Percentiles rank a stretch among this genome's conserved stretches.
These are phyloP conservation scores for Calcarius lapponicus DNA, from an alignment of 2,797 vertebrate genomes.

Conservation along the genomic window DNA sequence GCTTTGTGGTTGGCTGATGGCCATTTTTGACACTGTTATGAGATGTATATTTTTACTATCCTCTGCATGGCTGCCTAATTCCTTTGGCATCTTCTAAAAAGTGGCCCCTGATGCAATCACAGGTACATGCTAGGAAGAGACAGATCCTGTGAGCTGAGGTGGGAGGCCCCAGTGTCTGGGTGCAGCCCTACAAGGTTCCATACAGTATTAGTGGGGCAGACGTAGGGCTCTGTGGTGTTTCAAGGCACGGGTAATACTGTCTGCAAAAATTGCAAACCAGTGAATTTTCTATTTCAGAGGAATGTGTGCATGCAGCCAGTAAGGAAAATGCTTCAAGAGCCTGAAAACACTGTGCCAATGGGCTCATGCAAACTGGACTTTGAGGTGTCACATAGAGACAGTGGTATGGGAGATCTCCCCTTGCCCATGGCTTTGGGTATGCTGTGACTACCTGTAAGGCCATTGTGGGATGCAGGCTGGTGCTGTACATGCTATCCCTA, in stretches of 20 bases:
- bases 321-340: background rate
- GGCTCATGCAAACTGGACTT: background rate
- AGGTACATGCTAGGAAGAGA: background rate
- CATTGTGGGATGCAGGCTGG: background rate
- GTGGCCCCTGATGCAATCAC: accelerated
- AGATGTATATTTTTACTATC: background rate
- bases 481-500: background rate
- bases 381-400: background rate
- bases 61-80: background rate
- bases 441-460: background rate
- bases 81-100: background rate
- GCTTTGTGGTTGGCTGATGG: background rate
- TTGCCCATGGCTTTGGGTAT: background rate
- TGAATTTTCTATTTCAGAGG: background rate
- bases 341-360: accelerated
- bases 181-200: background rate
- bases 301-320: accelerated
- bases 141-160: background rate
- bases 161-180: background rate
- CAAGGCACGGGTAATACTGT: background rate
- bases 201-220: background rate
- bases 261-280: background rate
- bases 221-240: background rate
- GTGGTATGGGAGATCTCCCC: no score
- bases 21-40: background rate